Evolutionary conservation across 2,797 vertebrate species (phyloP), one percentile per base, ranked within the genome.

Genomic region (Hydrocynus forskahlii): DNA sequence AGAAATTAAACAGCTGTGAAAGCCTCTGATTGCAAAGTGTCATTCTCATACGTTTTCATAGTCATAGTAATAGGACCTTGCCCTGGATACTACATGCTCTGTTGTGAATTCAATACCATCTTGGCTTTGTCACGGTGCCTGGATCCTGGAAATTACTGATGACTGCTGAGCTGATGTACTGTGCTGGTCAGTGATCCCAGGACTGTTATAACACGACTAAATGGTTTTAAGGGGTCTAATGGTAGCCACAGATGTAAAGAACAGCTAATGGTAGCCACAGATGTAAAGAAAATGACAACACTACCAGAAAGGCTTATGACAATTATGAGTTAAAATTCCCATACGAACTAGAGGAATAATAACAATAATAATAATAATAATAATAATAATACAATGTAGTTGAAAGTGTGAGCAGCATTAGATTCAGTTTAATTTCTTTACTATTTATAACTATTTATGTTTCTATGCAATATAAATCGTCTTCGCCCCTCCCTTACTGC

Each of bases 1-100:
- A 19, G 71, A 76, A 52, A 69, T 62, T 21, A 57, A 3, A 54
- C 23, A 55, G 35, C 45, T 38, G 8, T 64, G 69, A 64, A 70
- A 57, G 35, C 68, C 71, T 64, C 38, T 29, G 6, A 59, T 71
- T 59, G 64, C 55, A 70, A 63, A 7, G 52, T 35, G 19, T 45
- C 4, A 70, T 48, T 71, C 0, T 48, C 78, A 6, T 40, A 21
- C 40, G 5, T 8, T 13, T 16, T 78, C 55, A 23, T 19, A 52
- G 14, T 40, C 48, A 68, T 66, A 17, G 50, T 13, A 19, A 54
- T 52, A n/a, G 14, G 17, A 0, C 7, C 10, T 35, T 48, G 7
- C 10, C 19, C 1, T 76, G 10, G 4, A 71, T 43, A 4, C n/a
- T 40, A 13, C 21, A n/a, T 12, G 35, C 4, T 35, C 35, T n/a